These are phyloP conservation scores for Scaptodrosophila lebanonensis DNA, from an alignment of 1,140 invertebrate genomes.

Conservation along the genomic window DNA sequence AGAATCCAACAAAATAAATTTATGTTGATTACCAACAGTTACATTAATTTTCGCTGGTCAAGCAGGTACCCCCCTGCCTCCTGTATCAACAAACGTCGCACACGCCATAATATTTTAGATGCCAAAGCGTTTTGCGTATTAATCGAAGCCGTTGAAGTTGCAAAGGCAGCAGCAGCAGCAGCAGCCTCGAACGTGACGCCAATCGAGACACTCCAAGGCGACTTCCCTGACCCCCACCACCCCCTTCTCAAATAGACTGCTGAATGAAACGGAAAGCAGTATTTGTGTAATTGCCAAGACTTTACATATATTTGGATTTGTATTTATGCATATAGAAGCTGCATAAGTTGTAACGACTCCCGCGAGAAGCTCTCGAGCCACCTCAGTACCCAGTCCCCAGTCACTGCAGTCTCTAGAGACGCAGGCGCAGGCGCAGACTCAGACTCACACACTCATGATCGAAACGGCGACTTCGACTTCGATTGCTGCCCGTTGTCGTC, in stretches of 20 bases:
- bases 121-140: constrained; percentile 72
- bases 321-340: constrained; percentile 27
- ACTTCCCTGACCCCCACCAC: constrained; percentile 13
- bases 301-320: constrained; percentile 25
- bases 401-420: too few species aligned
- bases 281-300: constrained; percentile 22
- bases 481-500: constrained; percentile 13
- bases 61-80: not conserved
- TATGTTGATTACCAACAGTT: constrained; percentile 69
- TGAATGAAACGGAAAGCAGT: constrained; percentile 39
- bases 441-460: too few species aligned
- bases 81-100: constrained; percentile 26
- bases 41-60: constrained; percentile 57
- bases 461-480: too few species aligned
- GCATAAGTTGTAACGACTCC: too few species aligned
- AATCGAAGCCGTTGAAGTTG: constrained; percentile 42
- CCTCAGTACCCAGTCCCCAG: too few species aligned
- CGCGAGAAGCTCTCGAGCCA: too few species aligned
- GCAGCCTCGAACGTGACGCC: constrained; percentile 55
- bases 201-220: constrained; percentile 54
- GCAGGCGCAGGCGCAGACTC: too few species aligned
- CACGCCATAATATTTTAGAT: constrained; percentile 73
- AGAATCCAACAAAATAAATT: too few species aligned
- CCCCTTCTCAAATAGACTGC: constrained; percentile 12
- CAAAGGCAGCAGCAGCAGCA: constrained; percentile 25